Evolutionary conservation across 2,888 invertebrate genomes (phyloP), one percentile per base, ranked within the genome.

Genomic region (Leucozona laternaria): DNA sequence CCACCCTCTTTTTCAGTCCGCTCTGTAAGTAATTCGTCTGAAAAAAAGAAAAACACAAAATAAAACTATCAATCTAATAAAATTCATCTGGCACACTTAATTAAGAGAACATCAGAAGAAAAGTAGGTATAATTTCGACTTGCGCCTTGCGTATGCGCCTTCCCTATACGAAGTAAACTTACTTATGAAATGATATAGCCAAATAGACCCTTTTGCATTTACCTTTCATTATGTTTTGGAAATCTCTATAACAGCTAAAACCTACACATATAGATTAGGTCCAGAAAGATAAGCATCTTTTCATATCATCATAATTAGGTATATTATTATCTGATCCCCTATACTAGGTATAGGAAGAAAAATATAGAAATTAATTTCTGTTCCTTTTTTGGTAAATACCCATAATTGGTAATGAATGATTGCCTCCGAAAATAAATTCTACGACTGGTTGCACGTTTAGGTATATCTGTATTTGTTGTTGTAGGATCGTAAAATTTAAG

Each of bases 71-170:
- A 53, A 73, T 53, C 53, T 81, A 71, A 81, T 76, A 48, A 20
- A 71, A 58, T 77, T 77, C 64, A 82, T 82, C 64, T 76, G 66
- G 71, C 71, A 64, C 81, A 71, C 81, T 77, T 66, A 81, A 81
- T 81, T 81, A 77, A 22, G n/a, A 81, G 55, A 77, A 77, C 64
- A n/a, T n/a, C n/a, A 71, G 48, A 80, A 75, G 62, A 76, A 76
- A 58, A 55, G 28, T 66, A 58, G 45, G 28, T 66, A 40, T 64
- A 57, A 76, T 64, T 70, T 70, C 40, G 40, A 15, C 68, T 81
- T 64, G 43, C 50, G 73, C 28, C 73, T 55, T 34, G 34, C 53
- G 20, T 13, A 62, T 78, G 60, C 60, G 70, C 77, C 50, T 7
- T 15, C n/a, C n/a, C n/a, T n/a, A n/a, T 25, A n/a, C 20, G 55